Evolutionary conservation across 2,113 vertebrate genomes (phyloP).

Genomic region (Heterotilapia buettikoferi): DNA sequence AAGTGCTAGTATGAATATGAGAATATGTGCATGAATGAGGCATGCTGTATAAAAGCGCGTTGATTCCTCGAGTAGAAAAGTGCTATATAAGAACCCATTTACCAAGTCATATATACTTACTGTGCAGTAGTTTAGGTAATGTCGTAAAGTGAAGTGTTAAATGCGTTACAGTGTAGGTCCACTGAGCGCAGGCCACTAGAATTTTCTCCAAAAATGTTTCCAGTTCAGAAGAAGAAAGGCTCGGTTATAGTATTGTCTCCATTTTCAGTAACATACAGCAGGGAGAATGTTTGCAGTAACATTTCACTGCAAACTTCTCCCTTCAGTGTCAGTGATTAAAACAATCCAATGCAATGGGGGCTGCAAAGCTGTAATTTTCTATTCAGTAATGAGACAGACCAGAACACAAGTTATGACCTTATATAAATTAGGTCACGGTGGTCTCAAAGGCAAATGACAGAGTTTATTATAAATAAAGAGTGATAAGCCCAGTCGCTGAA

Average conservation of each 20-base stretch:
- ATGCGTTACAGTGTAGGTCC: neutral
- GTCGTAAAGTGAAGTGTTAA: neutral
- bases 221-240: neutral
- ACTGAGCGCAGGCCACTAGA: accelerated
- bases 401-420: neutral
- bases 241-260: neutral
- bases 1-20: neutral
- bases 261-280: neutral
- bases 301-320: neutral
- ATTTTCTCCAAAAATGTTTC: neutral
- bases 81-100: neutral
- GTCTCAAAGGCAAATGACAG: neutral
- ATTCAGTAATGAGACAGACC: neutral
- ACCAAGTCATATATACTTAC: neutral
- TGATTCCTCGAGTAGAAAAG: neutral
- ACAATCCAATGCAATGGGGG: neutral
- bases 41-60: neutral
- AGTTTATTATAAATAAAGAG: neutral
- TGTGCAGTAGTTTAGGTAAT: neutral
- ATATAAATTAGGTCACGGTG: neutral
- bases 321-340: neutral
- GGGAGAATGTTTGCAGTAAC: neutral
- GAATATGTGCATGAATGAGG: neutral
- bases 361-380: neutral
- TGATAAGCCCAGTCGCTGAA: neutral